Conservation (phyloP, 2,113 vertebrate species). For the Mesitornis unicolor region DNA sequence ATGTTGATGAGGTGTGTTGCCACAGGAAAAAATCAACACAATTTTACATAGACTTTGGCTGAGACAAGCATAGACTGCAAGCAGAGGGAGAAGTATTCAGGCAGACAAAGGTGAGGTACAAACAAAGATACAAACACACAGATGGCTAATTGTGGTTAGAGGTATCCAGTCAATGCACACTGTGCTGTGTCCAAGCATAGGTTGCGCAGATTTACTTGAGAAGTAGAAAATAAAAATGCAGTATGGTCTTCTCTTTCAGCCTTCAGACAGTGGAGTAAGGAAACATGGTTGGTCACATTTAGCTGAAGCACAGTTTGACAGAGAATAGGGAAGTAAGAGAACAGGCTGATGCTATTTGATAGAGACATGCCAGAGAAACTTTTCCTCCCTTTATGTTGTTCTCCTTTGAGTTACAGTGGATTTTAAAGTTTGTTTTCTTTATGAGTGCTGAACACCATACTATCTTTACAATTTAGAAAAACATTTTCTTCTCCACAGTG, state of each 20-base stretch:
- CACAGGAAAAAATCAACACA: neutral
- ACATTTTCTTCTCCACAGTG: neutral
- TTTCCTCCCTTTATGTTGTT: neutral
- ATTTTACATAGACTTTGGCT: neutral
- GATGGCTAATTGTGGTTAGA: neutral
- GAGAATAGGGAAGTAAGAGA: neutral
- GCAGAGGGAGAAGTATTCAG: neutral
- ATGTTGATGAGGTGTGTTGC: neutral
- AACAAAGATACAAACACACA: neutral
- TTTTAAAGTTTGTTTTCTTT: neutral
- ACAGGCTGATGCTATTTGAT: neutral
- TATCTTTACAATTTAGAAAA: neutral
- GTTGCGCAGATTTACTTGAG: neutral
- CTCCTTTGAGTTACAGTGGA: neutral
- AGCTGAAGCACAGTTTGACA: neutral
- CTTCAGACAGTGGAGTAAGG: neutral
- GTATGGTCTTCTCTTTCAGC: neutral
- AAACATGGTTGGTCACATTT: neutral
- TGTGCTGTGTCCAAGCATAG: neutral
- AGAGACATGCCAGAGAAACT: neutral
- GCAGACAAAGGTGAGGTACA: neutral
- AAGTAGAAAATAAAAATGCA: neutral
- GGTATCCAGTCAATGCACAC: neutral
- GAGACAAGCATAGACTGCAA: neutral
- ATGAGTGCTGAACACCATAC: neutral